A percentile compares a stretch with the other conserved stretches of the same genome.
These are phyloP conservation scores for Lasioglossum oenotherae DNA, from an alignment of 2,888 invertebrate genomes.

Conservation along the genomic window DNA sequence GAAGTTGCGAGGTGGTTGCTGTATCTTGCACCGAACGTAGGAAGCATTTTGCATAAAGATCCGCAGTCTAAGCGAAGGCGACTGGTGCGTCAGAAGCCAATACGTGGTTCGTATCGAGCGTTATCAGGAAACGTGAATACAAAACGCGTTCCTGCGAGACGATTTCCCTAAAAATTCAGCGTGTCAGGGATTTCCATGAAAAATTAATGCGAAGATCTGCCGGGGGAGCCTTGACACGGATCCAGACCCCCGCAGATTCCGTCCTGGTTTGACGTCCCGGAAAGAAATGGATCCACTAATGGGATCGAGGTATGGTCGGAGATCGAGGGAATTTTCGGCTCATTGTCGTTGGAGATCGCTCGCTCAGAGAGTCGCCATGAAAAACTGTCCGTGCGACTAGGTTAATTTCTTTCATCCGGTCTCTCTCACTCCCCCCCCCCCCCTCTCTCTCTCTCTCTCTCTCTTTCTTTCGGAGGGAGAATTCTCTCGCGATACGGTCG, in stretches of 20 bases:
- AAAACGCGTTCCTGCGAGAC: not conserved
- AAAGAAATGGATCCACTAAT: not conserved
- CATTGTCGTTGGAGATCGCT: not conserved
- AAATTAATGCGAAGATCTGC: not conserved
- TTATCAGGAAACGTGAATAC: not conserved
- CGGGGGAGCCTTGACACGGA: not conserved
- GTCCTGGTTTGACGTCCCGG: not conserved
- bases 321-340: slow-evolving; percentile 1
- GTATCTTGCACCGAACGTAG: not conserved
- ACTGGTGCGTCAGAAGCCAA: not conserved
- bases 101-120: not conserved
- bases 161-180: slow-evolving; percentile 1
- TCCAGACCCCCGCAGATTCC: not conserved
- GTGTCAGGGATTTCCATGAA: not conserved
- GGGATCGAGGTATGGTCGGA: not conserved
- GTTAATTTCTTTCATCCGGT: slow-evolving; percentile 18
- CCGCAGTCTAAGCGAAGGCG: not conserved
- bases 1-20: not conserved
- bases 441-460: not conserved
- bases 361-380: not conserved
- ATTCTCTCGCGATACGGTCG: not conserved
- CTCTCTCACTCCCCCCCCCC: not conserved
- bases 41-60: not conserved
- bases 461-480: not conserved
- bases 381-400: not conserved